Conservation (phyloP, 2,888 invertebrate species). For the Netelia virgata region DNA sequence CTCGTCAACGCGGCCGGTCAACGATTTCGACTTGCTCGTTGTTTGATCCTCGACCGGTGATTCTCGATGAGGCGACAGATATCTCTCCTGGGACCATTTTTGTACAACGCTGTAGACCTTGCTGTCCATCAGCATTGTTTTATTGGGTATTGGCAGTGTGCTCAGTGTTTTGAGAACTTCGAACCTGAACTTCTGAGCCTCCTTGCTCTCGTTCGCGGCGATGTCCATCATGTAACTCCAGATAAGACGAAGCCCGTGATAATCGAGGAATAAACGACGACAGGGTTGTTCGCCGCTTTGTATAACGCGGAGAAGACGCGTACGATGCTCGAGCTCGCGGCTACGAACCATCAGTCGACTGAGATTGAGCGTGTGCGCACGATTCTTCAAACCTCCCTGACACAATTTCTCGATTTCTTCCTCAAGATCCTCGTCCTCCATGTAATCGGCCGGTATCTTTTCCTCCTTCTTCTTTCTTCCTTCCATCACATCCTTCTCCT, state of each 20-base stretch:
- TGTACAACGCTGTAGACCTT: slow-evolving; percentile 94
- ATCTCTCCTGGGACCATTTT: slow-evolving; percentile 89
- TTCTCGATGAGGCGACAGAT: slow-evolving; percentile 77
- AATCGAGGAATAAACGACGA: slow-evolving; percentile 95
- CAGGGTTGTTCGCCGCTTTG: slow-evolving; percentile 93
- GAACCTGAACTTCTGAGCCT: slow-evolving; percentile 83
- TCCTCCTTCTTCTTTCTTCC: slow-evolving; percentile 83
- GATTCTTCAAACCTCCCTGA: slow-evolving; percentile 93
- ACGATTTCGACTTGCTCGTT: slow-evolving; percentile 66
- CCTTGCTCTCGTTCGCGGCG: slow-evolving; percentile 85
- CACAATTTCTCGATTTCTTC: slow-evolving; percentile 94
- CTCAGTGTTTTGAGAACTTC: slow-evolving; percentile 93
- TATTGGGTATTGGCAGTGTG: slow-evolving; percentile 96
- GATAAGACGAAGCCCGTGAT: slow-evolving; percentile 95
- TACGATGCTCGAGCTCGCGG: slow-evolving; percentile 92
- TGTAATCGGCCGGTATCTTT: slow-evolving; percentile 82
- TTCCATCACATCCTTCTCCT: slow-evolving; percentile 83
- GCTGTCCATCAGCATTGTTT: slow-evolving; percentile 96
- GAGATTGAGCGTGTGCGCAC: slow-evolving; percentile 94
- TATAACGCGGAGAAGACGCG: slow-evolving; percentile 91
- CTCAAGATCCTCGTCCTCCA: slow-evolving; percentile 88
- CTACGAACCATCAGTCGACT: slow-evolving; percentile 97
- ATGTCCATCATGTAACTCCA: slow-evolving; percentile 97
- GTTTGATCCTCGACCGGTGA: slow-evolving; percentile 81
- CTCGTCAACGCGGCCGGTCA: slow-evolving; percentile 72